Percentiles rank a stretch among this genome's conserved stretches.
These are phyloP conservation scores for Phylloscopus trochilus DNA, from an alignment of 2,113 vertebrate genomes.

Conservation along the genomic window DNA sequence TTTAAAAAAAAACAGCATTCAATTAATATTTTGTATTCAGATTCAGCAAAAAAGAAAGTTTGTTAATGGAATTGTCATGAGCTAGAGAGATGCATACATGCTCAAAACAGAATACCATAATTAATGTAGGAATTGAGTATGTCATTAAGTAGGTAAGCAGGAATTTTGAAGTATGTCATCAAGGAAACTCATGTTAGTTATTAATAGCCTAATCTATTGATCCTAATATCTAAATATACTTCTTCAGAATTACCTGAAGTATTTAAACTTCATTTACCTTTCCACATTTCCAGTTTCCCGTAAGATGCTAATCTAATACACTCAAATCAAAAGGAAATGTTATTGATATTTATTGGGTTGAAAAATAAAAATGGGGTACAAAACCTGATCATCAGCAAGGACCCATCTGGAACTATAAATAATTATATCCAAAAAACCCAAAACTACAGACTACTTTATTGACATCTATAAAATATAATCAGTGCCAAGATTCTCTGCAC, in stretches of 20 bases:
- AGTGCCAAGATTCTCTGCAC: not conserved
- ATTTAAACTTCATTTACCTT: not conserved
- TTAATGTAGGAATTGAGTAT: not conserved
- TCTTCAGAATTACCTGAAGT: not conserved
- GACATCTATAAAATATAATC: not conserved
- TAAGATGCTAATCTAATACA: not conserved
- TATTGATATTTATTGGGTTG: not conserved
- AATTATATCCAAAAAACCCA: not conserved
- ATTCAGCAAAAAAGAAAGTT: not conserved
- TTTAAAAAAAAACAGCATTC: not conserved
- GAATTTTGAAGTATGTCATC: not conserved
- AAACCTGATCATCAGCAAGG: not conserved
- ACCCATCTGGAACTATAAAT: not conserved
- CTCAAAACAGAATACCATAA: not conserved
- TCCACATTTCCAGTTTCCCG: not conserved
- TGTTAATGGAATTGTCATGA: not conserved
- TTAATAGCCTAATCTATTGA: not conserved
- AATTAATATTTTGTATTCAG: not conserved
- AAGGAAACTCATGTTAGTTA: not conserved
- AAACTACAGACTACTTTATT: not conserved
- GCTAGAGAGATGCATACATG: not conserved
- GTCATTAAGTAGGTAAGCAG: too few relatives aligned
- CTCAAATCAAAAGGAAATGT: not conserved
- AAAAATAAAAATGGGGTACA: not conserved
- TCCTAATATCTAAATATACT: not conserved